Conservation (phyloP, 2,797 vertebrate genomes). For the Gadopsis bispinosus region DNA sequence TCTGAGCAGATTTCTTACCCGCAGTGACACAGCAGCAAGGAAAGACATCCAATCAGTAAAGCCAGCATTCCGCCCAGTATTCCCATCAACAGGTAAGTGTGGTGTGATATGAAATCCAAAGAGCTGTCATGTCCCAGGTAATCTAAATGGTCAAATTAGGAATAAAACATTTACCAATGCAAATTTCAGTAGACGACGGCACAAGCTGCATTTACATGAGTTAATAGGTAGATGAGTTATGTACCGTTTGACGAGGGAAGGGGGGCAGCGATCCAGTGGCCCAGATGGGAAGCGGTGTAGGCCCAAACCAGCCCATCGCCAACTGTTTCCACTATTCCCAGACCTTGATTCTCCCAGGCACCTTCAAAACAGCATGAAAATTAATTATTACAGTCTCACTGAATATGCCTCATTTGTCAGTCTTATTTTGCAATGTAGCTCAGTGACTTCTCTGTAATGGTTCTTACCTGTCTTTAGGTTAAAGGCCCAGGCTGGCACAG, state of each 20-base stretch:
- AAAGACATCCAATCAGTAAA: slow-evolving; percentile 89
- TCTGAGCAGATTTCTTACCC: slow-evolving; percentile 72
- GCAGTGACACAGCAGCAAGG: slow-evolving; percentile 88
- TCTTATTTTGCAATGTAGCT: neutral
- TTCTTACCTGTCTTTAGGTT: slow-evolving; percentile 88
- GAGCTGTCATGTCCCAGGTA: slow-evolving; percentile 74
- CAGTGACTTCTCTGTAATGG: neutral
- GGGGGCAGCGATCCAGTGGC: slow-evolving; percentile 94
- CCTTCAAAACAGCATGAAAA: slow-evolving; percentile 76
- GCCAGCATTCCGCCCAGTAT: slow-evolving; percentile 91
- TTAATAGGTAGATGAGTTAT: too few species aligned
- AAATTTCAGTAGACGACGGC: neutral
- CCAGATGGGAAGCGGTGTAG: slow-evolving; percentile 91
- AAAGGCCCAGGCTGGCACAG: slow-evolving; percentile 92
- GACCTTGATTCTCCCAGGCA: slow-evolving; percentile 91
- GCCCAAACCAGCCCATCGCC: slow-evolving; percentile 89
- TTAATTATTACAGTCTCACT: neutral
- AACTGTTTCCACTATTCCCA: slow-evolving; percentile 86
- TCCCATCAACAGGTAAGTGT: slow-evolving; percentile 91
- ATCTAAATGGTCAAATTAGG: slow-evolving; percentile 69
- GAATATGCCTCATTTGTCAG: neutral
- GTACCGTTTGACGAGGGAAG: slow-evolving; percentile 87
- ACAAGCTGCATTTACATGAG: neutral
- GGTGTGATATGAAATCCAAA: slow-evolving; percentile 90
- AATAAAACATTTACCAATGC: neutral